A percentile compares a stretch with the other conserved stretches of the same genome.
Evolutionary conservation across 2,888 invertebrate genomes (phyloP).

Genomic region (Dryococelus australis): DNA sequence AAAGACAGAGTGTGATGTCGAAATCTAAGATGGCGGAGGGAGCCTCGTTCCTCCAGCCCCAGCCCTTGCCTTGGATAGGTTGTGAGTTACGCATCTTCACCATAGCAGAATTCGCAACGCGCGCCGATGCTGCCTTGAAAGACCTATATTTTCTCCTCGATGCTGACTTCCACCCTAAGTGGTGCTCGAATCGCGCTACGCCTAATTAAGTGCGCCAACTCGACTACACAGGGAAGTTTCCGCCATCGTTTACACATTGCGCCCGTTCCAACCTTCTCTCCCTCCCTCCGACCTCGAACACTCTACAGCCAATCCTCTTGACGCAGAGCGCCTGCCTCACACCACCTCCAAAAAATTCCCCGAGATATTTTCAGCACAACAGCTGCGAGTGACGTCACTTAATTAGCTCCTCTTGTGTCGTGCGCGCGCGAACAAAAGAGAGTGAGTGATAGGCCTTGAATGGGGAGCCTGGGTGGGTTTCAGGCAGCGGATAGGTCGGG

Average conservation of each 20-base stretch:
- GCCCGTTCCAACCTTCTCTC: neutral
- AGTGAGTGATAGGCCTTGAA: slow-evolving; percentile 18
- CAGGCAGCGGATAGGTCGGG: neutral
- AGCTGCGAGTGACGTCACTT: slow-evolving; percentile 27
- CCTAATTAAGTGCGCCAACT: slow-evolving; percentile 3
- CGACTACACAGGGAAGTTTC: neutral
- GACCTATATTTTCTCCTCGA: neutral
- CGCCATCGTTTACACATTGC: slow-evolving; percentile 9
- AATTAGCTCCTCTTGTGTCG: slow-evolving; percentile 24
- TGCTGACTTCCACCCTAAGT: neutral
- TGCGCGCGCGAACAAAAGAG: slow-evolving; percentile 24
- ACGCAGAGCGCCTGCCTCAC: neutral
- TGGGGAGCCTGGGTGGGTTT: neutral
- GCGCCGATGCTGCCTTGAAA: no score
- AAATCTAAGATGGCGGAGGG: no score
- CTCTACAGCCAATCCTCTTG: neutral
- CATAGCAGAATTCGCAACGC: no score
- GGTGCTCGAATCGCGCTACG: neutral
- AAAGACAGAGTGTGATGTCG: no score
- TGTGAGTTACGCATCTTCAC: no score
- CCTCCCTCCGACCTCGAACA: neutral
- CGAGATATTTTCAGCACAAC: slow-evolving; percentile 11
- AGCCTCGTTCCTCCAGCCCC: no score
- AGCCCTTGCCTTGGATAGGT: no score
- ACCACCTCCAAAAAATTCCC: neutral